phyloP scores from a whole-genome alignment of 2,888 invertebrate genomes.

The Apotomis betuletana region DNA sequence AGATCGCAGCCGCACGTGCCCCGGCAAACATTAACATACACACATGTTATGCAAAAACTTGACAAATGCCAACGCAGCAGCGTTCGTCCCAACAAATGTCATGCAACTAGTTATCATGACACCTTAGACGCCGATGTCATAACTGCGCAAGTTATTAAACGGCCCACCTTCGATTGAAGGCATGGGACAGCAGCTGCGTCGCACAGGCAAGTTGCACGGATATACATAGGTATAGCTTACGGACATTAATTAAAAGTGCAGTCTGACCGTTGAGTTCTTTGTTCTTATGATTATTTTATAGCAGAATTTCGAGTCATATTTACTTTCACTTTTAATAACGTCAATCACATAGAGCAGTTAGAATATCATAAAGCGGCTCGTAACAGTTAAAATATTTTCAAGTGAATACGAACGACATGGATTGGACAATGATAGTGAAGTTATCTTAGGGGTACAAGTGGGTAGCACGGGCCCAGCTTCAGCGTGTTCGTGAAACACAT shows the following conservation, averaged over 20 bases:
- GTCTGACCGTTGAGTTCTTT: slow-evolving; percentile 11
- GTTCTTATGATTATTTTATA: neutral
- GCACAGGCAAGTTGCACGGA: slow-evolving; percentile 3
- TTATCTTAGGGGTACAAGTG: slow-evolving; percentile 48
- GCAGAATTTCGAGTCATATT: neutral
- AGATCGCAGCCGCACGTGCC: slow-evolving; percentile 30
- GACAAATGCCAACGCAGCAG: slow-evolving; percentile 43
- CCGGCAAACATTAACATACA: slow-evolving; percentile 40
- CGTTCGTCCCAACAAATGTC: slow-evolving; percentile 35
- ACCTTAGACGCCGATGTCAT: slow-evolving; percentile 34
- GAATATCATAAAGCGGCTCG: slow-evolving; percentile 13
- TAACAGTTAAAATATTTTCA: slow-evolving; percentile 18
- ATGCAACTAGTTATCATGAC: slow-evolving; percentile 33
- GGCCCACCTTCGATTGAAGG: neutral
- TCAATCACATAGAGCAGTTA: slow-evolving; percentile 24
- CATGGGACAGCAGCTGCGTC: slow-evolving; percentile 33
- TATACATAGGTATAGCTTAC: slow-evolving; percentile 24
- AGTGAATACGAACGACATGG: neutral
- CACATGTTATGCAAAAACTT: slow-evolving; percentile 38
- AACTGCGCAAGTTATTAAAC: slow-evolving; percentile 9
- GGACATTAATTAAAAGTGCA: slow-evolving; percentile 32
- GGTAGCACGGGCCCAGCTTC: slow-evolving; percentile 45
- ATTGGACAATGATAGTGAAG: neutral
- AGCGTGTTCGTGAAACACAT: slow-evolving; percentile 48
- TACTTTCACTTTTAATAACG: slow-evolving; percentile 18